Percentiles rank a stretch among this genome's conserved stretches.
Conservation (phyloP, 2,888 invertebrate genomes). For the Eurois occulta region DNA sequence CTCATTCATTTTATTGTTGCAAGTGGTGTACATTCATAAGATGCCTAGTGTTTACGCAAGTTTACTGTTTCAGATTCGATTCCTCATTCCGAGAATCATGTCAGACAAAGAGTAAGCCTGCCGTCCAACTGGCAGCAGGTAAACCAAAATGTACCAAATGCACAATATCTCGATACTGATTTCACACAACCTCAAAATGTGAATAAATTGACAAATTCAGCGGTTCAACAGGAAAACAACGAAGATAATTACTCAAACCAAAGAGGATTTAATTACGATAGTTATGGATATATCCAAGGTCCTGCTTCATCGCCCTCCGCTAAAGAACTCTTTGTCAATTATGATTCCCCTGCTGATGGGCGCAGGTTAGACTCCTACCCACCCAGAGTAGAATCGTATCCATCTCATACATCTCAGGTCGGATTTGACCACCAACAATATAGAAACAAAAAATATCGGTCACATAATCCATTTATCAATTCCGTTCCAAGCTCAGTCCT, state of each 20-base stretch:
- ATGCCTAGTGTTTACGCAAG: background rate
- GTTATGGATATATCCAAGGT: conserved; percentile 25
- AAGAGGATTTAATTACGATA: conserved; percentile 18
- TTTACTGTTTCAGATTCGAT: conserved; percentile 64
- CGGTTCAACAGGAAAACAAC: conserved; percentile 19
- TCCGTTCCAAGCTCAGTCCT: background rate
- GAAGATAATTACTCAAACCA: conserved; percentile 33
- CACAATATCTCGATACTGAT: conserved; percentile 36
- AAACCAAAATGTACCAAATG: conserved; percentile 40
- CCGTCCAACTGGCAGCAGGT: conserved; percentile 45
- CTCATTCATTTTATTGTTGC: background rate
- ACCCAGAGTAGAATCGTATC: background rate
- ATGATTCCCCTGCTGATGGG: conserved; percentile 7
- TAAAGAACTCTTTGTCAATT: conserved; percentile 15
- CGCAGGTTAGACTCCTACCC: conserved; percentile 9
- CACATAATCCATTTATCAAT: conserved; percentile 25
- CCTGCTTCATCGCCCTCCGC: background rate
- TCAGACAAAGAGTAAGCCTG: conserved; percentile 52
- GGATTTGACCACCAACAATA: conserved; percentile 21
- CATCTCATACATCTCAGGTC: conserved; percentile 7
- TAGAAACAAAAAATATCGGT: conserved; percentile 33
- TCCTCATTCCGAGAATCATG: conserved; percentile 55
- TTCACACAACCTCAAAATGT: conserved; percentile 57
- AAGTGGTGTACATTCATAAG: background rate
- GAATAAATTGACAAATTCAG: conserved; percentile 22